Evolutionary conservation across 2,113 vertebrate genomes (phyloP), one percentile per base, ranked within the genome.

Genomic region (Dermatemys mawii): DNA sequence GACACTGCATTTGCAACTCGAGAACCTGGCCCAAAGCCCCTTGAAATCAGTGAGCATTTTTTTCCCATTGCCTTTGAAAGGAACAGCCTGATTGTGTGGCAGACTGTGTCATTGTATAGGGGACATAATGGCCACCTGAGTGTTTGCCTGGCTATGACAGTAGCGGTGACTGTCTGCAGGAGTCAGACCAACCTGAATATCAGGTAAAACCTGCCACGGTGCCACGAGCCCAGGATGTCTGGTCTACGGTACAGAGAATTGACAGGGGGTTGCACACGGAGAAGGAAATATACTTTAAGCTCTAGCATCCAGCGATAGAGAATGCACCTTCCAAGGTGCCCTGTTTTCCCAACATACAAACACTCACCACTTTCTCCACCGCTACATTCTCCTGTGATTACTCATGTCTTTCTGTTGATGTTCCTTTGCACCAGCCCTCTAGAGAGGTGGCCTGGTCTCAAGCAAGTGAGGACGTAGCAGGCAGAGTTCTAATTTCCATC

Each of bases 261-360:
- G 8, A 70, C 35, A 38, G 14, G 19, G 67, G 67, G 19, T 38
- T 70, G 19, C 9, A 70, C n/a, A 22, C 22, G 22, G 9, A 70
- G 67, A 38, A 70, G 67, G 35, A 70, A 70, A 70, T 38, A 38
- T 10, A 38, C 67, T 70, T 35, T 16, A 60, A 35, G 57, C 32
- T 7, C 35, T n/a, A 67, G 55, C 55, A 5, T 27, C 55, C 27
- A 13, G 35, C 17, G 4, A n/a, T 21, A n/a, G 60, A 67, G 14
- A n/a, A n/a, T 4, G 8, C 16, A 67, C 8, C 35, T 35, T 67
- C 17, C 9, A 21, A 67, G 60, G 8, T 16, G 35, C 11, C 13
- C 19, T 5, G 29, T 1, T 0, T 29, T 35, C 6, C 6, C 7
- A 4, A 6, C 1, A 67, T 13, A 6, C 44, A 4, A 3, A 11